Base-by-base conservation (phyloP, 2,888 invertebrate genomes). In the Agrotis segetum region DNA sequence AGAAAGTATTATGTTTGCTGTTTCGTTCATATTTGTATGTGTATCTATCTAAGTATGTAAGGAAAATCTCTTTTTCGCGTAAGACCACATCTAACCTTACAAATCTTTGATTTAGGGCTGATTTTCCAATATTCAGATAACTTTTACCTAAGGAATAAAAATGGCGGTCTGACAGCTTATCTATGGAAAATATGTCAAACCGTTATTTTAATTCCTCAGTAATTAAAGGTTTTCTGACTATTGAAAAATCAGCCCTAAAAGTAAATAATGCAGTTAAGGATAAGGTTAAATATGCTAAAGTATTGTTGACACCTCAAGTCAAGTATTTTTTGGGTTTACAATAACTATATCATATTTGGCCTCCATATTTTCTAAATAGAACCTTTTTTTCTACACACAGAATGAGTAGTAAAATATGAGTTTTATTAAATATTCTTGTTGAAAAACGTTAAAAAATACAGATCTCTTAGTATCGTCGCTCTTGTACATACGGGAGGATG, bases 381-480 rank as follows among this genome's bases (percentile, higher is more conserved):
- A 62, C 40, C n/a, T 63, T 70, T 68, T 68, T 64, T 24, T 55
- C 17, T 55, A 40, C 9, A 40, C 44, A 76, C 77, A 61, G 21
- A 81, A 81, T 58, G 60, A 62, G 56, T 82, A 73, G 61, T 74
- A 82, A 82, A 82, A 84, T 82, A 69, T 64, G 58, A 52, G n/a
- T 70, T 70, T 66, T 74, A 59, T 66, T 73, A 63, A 69, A 77
- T 66, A 77, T 63, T n/a, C 56, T 72, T 82, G 70, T 71, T 72
- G 67, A 74, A 82, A 82, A 83, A 72, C 47, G 58, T 82, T 72
- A 82, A 82, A 86, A 88, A 88, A 88, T 81, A 84, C 84, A 82
- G 69, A 79, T 85, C 69, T 82, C 68, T 87, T 69, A 71, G 67
- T 78, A 86, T 83, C 71, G 64, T 82, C 67, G 62, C 64, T 79